Evolutionary conservation across 1,140 invertebrate genomes (phyloP), one percentile per base, ranked within the genome.

Genomic region (Nephila pilipes): DNA sequence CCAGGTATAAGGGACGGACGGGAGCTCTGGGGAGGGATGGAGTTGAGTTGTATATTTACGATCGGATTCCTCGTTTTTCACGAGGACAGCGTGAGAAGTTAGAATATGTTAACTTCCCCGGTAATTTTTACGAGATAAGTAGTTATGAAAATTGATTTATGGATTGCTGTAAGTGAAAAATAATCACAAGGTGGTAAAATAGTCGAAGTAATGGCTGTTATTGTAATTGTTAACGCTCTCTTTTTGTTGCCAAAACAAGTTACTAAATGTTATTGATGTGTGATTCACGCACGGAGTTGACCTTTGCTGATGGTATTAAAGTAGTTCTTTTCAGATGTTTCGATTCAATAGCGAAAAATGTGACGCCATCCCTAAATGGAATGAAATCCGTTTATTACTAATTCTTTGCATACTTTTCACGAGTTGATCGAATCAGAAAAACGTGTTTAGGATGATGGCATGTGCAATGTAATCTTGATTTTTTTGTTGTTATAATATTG

Each of bases 41-140:
- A 14, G 46, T 63, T 22, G 14, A 8, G 32, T 36, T 10, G 29
- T 22, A 87, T 69, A 87, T 87, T 89, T 89, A 89, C 54, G 38
- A 89, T 29, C 25, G 18, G 22, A 20, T 1, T 79, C 25, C 25
- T n/a, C 29, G 22, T n/a, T 29, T 16, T 22, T 18, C 16, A 36
- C 10, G 2, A 6, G 6, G 12, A 3, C 10, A 2, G 22, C 32
- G 25, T 58, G 55, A 29, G 25, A 32, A 16, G 6, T n/a, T n/a
- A n/a, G n/a, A n/a, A n/a, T n/a, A n/a, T n/a, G 32, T 85, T 22
- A 8, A 16, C 29, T 60, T 0, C 8, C 8, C 20, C 20, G n/a
- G 0, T 1, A 54, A 46, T 65, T 63, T 87, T 87, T 87, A 69
- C n/a, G 58, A 87, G 60, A 4, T 3, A 75, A 5, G 69, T 6